Evolutionary conservation across 2,113 vertebrate genomes (phyloP).

Genomic region (Tychaedon coryphoeus): DNA sequence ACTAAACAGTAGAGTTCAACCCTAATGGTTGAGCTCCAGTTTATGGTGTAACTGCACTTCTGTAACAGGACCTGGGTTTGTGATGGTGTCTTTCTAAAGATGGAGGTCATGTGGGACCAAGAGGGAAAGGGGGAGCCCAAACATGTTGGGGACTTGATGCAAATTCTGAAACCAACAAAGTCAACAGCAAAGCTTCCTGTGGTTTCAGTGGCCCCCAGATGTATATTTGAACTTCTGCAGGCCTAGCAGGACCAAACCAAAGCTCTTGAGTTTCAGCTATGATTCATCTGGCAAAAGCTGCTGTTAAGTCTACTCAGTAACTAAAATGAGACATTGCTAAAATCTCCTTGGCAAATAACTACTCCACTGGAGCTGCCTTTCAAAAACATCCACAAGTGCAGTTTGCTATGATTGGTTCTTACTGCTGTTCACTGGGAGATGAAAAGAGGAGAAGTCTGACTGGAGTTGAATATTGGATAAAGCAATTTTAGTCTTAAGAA

Average conservation of each 20-base stretch:
- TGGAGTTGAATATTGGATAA: not conserved
- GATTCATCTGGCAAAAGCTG: not conserved
- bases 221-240: not conserved
- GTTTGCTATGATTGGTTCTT: not conserved
- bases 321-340: slow-evolving; percentile 12
- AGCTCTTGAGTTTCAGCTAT: not conserved
- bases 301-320: not conserved
- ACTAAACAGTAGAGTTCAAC: not conserved
- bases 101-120: not conserved
- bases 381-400: not conserved
- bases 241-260: not conserved
- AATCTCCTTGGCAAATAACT: not conserved
- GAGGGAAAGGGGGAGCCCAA: not conserved
- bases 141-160: not conserved
- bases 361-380: not conserved
- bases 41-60: not conserved
- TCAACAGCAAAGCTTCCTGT: not conserved
- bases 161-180: not conserved
- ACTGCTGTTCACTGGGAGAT: not conserved
- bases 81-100: not conserved
- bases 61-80: not conserved
- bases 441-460: not conserved
- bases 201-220: not conserved
- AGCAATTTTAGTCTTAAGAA: not conserved
- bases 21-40: not conserved